Percentiles rank a stretch among this genome's conserved stretches.
Conservation (phyloP, 2,113 vertebrate genomes). For the Chinchilla lanigera region DNA sequence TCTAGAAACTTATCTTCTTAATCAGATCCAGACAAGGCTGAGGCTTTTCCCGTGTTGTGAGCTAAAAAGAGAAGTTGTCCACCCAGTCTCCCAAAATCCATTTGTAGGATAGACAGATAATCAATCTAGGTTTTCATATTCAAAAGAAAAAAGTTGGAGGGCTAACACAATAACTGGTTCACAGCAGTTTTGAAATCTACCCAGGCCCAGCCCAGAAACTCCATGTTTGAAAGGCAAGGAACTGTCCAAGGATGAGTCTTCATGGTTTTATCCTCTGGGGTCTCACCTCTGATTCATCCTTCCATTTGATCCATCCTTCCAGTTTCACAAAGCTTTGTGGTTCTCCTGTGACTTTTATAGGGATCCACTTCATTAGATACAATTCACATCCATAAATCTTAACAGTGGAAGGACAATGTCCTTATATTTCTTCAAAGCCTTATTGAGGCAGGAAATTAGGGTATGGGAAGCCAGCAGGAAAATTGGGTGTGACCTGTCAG, state of each 20-base stretch:
- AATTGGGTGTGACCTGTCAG: background rate
- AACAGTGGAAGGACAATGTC: background rate
- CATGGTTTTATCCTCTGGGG: background rate
- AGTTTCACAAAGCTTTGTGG: background rate
- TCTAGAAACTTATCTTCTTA: background rate
- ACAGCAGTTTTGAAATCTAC: background rate
- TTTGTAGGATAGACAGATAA: background rate
- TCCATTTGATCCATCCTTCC: background rate
- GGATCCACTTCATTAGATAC: background rate
- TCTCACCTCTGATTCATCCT: background rate
- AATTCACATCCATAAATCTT: background rate
- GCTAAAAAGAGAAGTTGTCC: background rate
- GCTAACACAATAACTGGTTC: background rate
- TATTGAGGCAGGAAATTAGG: background rate
- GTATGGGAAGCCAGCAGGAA: background rate
- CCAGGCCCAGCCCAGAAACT: background rate
- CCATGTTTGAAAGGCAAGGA: background rate
- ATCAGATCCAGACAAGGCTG: background rate
- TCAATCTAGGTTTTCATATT: background rate
- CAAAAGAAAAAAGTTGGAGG: background rate
- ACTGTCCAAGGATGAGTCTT: background rate
- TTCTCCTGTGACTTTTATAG: background rate
- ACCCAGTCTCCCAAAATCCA: background rate
- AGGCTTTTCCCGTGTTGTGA: background rate
- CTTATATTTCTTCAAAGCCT: background rate